Conservation (phyloP, 2,797 vertebrate species). For the Phoxinus dragarum region DNA sequence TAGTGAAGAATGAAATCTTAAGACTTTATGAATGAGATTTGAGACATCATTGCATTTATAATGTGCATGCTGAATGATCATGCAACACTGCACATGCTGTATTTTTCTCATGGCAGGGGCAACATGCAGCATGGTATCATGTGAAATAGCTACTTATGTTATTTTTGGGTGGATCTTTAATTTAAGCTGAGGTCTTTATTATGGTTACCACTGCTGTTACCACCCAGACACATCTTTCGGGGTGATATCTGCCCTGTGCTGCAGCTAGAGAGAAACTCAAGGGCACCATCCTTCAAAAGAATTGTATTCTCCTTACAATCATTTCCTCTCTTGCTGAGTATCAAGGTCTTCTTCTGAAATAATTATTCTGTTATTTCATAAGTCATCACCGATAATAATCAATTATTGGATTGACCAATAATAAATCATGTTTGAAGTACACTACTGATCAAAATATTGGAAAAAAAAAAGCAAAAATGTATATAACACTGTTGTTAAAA, state of each 20-base stretch:
- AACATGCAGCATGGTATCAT: not conserved
- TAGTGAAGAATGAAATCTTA: not conserved
- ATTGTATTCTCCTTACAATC: slow-evolving; percentile 22
- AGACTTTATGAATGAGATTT: not conserved
- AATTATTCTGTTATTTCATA: not conserved
- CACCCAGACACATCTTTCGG: not conserved
- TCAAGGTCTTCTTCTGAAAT: slow-evolving; percentile 30
- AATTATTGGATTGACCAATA: too few species aligned
- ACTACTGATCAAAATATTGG: not conserved
- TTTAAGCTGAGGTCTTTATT: not conserved
- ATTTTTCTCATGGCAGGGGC: not conserved
- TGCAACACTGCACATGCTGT: not conserved
- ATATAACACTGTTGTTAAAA: not conserved
- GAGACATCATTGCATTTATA: not conserved
- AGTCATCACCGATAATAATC: not conserved
- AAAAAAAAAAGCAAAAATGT: too few species aligned
- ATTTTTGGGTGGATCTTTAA: not conserved
- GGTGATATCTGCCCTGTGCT: not conserved
- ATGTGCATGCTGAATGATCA: slow-evolving; percentile 9
- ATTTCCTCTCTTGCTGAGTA: slow-evolving; percentile 6
- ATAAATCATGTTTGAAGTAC: not conserved
- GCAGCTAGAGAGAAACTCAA: not conserved
- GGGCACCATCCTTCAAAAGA: slow-evolving; percentile 29
- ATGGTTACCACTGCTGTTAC: not conserved
- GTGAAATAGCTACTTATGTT: not conserved